A percentile compares a stretch with the other conserved stretches of the same genome.
These are phyloP conservation scores for Pyrocephalus nanus DNA, from an alignment of 2,797 vertebrate species.

Conservation along the genomic window DNA sequence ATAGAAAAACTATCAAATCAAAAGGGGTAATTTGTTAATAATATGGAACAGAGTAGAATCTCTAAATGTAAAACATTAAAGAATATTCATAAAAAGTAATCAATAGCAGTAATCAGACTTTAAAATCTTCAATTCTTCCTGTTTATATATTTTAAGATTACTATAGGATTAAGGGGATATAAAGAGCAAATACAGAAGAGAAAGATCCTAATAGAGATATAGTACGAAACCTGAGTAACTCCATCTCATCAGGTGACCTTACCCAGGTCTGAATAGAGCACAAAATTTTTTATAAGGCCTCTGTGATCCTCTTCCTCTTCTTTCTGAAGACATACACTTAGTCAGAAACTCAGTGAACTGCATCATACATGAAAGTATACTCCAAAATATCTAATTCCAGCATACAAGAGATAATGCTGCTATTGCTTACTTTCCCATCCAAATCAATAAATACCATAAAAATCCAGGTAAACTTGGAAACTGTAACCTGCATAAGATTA, in stretches of 20 bases:
- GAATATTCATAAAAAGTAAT: not conserved
- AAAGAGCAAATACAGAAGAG: not conserved
- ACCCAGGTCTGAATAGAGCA: not conserved
- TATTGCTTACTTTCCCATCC: not conserved
- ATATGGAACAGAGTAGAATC: not conserved
- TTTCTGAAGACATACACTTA: slow-evolving; percentile 34
- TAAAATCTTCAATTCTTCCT: not conserved
- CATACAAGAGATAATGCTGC: not conserved
- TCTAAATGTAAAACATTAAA: not conserved
- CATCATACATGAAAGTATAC: not conserved
- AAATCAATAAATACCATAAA: not conserved
- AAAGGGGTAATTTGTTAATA: not conserved
- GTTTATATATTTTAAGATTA: not conserved
- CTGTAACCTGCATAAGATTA: not conserved
- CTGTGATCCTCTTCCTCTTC: not conserved
- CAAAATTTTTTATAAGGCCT: not conserved
- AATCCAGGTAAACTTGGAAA: not conserved
- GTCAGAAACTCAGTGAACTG: not conserved
- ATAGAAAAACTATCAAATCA: not conserved
- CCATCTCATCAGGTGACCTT: not conserved
- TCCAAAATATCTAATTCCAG: not conserved
- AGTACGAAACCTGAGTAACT: not conserved
- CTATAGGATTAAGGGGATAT: not conserved
- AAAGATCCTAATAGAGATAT: not conserved
- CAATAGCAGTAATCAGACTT: not conserved